A percentile compares a stretch with the other conserved stretches of the same genome.
Conservation (phyloP, 2,797 vertebrate species). For the Loris lydekkerianus region DNA sequence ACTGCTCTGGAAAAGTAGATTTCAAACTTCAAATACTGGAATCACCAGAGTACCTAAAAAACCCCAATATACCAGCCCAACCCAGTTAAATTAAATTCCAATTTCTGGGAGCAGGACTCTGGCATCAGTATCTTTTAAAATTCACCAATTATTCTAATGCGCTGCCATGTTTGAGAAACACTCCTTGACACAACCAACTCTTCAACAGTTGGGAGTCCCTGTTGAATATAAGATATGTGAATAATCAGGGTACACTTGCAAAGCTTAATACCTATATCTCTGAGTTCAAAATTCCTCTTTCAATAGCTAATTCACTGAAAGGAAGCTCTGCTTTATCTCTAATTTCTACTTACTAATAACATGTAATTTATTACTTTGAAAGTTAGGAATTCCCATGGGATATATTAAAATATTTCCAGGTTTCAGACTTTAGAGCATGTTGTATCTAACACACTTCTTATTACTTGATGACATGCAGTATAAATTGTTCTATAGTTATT, state of each 20-base stretch:
- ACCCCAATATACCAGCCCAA: not conserved
- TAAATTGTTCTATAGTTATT: not conserved
- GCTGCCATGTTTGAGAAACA: not conserved
- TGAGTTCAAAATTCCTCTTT: not conserved
- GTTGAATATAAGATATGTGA: not conserved
- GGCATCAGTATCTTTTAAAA: not conserved
- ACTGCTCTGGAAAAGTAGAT: not conserved
- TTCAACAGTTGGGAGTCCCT: not conserved
- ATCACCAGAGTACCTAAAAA: not conserved
- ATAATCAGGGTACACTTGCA: not conserved
- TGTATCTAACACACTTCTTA: not conserved
- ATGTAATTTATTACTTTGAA: not conserved
- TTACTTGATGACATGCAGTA: not conserved
- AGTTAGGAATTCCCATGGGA: not conserved
- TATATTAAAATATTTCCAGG: not conserved
- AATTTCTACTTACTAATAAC: not conserved
- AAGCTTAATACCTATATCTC: not conserved
- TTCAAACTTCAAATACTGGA: not conserved
- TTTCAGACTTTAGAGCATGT: not conserved
- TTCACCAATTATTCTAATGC: not conserved
- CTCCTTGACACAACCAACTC: not conserved
- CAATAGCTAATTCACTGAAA: not conserved
- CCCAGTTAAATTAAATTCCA: not conserved
- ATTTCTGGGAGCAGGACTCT: not conserved
- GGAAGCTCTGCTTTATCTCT: not conserved